A percentile compares a stretch with the other conserved stretches of the same genome.
phyloP scores from a whole-genome alignment of 2,888 invertebrate species.

The Allacma fusca region DNA sequence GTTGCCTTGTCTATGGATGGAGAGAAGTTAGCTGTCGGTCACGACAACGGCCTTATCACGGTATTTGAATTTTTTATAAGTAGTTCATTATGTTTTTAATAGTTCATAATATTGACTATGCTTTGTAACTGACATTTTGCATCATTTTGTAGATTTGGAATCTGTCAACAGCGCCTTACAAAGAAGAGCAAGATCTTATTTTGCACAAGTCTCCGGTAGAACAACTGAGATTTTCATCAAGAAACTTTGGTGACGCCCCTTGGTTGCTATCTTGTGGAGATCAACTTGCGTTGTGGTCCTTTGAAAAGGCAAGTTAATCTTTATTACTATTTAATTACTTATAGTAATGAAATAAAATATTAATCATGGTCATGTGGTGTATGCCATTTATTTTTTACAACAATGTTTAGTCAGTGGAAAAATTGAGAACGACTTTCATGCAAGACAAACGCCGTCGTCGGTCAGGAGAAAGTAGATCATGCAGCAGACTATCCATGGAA shows the following conservation, averaged over 20 bases:
- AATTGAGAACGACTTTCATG: conserved; percentile 52
- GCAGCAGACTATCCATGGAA: conserved; percentile 52
- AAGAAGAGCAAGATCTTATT: conserved; percentile 63
- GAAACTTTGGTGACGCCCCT: conserved; percentile 41
- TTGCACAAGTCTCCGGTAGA: conserved; percentile 70
- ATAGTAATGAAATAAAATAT: too few relatives aligned
- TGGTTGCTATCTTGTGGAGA: conserved; percentile 57
- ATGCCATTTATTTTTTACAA: background rate
- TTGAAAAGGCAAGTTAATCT: conserved; percentile 48
- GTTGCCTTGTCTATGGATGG: conserved; percentile 44
- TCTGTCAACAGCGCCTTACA: background rate
- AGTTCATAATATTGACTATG: too few relatives aligned
- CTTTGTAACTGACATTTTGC: too few relatives aligned
- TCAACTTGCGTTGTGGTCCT: conserved; percentile 55
- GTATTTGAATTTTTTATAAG: too few relatives aligned
- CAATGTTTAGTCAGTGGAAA: conserved; percentile 43
- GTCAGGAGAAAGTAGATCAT: conserved; percentile 52
- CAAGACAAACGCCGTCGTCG: conserved; percentile 52
- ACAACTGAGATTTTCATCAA: conserved; percentile 68
- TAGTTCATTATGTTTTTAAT: too few relatives aligned
- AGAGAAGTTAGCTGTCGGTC: conserved; percentile 72
- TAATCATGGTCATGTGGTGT: too few relatives aligned
- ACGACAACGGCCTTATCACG: conserved; percentile 71
- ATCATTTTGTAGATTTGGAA: conserved; percentile 22
- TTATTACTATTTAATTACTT: too few relatives aligned